Evolutionary conservation across 2,888 invertebrate species (phyloP).

Genomic region (Morpho deidamia): DNA sequence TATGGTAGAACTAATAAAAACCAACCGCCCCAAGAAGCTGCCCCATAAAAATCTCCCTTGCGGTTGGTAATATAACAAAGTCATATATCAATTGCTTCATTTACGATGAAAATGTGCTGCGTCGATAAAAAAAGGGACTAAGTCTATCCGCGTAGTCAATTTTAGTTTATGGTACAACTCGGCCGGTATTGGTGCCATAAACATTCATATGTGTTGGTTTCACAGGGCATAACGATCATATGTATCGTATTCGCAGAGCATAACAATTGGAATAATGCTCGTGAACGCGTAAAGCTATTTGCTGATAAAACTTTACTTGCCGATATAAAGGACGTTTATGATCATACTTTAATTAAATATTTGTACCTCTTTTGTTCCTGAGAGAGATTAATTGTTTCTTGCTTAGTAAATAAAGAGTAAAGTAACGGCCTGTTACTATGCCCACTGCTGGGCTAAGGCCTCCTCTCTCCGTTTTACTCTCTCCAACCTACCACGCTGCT

Average conservation of each 20-base stretch:
- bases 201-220: constrained; percentile 14
- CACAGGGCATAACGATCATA: constrained; percentile 11
- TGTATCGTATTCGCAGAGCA: constrained; percentile 6
- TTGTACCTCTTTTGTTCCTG: background rate
- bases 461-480: too few species aligned
- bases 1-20: background rate
- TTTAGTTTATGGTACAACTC: constrained; percentile 18
- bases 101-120: constrained; percentile 22
- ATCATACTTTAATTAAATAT: constrained; percentile 3
- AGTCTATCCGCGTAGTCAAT: constrained; percentile 15
- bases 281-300: constrained; percentile 4
- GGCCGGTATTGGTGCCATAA: constrained; percentile 14
- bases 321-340: background rate
- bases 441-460: too few species aligned
- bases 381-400: too few species aligned
- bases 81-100: constrained; percentile 25
- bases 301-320: constrained; percentile 7
- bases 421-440: too few species aligned
- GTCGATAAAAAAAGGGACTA: constrained; percentile 15
- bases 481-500: too few species aligned
- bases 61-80: constrained; percentile 11
- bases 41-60: constrained; percentile 4
- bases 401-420: too few species aligned
- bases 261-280: constrained; percentile 16
- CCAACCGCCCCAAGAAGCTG: background rate